Base-by-base conservation (phyloP, 2,113 vertebrate genomes). In the Ariopsis seemanni region DNA sequence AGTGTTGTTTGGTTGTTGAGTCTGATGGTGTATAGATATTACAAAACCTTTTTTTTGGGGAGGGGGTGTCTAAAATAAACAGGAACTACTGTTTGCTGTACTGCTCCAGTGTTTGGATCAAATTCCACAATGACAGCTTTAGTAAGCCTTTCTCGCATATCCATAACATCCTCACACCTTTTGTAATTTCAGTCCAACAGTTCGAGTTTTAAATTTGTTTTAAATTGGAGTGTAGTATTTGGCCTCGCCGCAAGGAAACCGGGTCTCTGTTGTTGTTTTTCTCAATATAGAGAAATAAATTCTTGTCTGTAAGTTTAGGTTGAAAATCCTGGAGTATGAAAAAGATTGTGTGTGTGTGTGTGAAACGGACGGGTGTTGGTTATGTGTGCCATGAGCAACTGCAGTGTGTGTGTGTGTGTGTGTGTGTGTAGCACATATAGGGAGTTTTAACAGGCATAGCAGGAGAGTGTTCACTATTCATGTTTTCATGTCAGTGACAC, bases 401-500 rank as follows among this genome's bases (percentile, higher is more conserved):
- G 85, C 63, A 7, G 48, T 57, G 85, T 58, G 74, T 84, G 63
- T 91, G 65, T 50, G 6, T 85, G 42, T n/a, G 60, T 50, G 18
- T 5, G 53, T 69, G 79, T 87, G 74, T 58, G 30, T 82, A 55
- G 79, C 25, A 42, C 25, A 18, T 27, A 75, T 48, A 86, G 74
- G 17, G 30, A 20, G 27, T 17, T 80, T 85, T 85, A 81, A 81
- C 22, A 42, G 83, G 83, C 53, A 27, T 62, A 74, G 55, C n/a
- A n/a, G 77, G 83, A 81, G n/a, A 85, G n/a, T 71, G 55, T 22
- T 50, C 74, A 50, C 79, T 88, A 80, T 80, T 88, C 74, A 67
- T 79, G 57, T 88, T 85, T 83, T 85, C 53, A 62, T 80, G 83
- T 88, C 74, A 27, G 53, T 67, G 77, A 67, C 85, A 80, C 48